Base-by-base conservation (phyloP, 2,888 invertebrate species). In the Andrena flavipes region DNA sequence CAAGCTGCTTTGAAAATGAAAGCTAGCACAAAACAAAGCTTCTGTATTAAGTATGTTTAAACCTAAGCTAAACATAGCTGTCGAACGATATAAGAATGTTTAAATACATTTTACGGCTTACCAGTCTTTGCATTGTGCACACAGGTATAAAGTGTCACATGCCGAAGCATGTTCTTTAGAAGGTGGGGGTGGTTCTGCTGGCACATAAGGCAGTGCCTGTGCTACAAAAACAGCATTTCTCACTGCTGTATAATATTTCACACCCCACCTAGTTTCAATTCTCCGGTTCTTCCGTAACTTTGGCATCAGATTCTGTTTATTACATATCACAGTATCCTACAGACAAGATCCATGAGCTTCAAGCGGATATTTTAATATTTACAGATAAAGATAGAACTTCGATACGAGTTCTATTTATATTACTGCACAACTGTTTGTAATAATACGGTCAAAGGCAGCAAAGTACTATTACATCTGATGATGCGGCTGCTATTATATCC, bases 121-220 rank as follows among this genome's bases (percentile, higher is more conserved):
- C 93, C 93, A 87, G 83, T 93, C 93, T 81, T 86, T 91, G 64
- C 93, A 93, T 29, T 92, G 90, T 62, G 89, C 80, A 68, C 93
- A 93, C 35, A 85, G 71, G 29, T 90, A 90, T 29, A 85, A 70
- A 6, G 80, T 54, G 60, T 87, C 83, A 42, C 76, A 81, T 56
- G 87, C 84, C 54, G 83, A 76, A 56, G 80, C 80, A 13, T 89
- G 76, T 62, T 89, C 84, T 42, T 75, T 84, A 10, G 91, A 74
- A 23, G 83, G 68, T 3, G 79, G 74, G 3, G 93, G 92, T 59
- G 89, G 85, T 56, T 91, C 89, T n/a, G 82, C 33, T 35, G 92
- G 91, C 71, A 82, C 85, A 68, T 91, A 90, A 2, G 92, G 89
- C 6, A 80, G 62, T 26, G 80, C 59, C 59, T 89, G 87, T 30